Conservation (phyloP, 2,797 vertebrate genomes). For the Pyrrhura leucotis region DNA sequence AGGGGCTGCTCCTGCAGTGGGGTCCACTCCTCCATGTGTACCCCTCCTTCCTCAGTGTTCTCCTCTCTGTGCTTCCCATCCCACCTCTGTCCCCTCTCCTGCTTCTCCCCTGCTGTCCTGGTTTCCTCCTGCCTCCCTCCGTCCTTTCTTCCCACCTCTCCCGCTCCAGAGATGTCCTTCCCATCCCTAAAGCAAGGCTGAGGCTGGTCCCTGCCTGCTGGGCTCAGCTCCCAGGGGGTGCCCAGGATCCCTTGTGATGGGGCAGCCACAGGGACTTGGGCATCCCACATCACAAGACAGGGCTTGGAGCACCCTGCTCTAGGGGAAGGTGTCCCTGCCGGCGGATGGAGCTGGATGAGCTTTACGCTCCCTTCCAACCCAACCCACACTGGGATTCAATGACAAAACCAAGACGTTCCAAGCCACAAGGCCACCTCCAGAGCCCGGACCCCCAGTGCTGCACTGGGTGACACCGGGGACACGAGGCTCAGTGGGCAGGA, state of each 20-base stretch:
- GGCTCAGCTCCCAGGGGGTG: accelerated
- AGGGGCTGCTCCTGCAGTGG: neutral
- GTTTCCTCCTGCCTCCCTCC: neutral
- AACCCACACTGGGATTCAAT: neutral
- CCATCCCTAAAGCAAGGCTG: neutral
- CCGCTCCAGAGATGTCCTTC: neutral
- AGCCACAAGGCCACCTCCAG: neutral
- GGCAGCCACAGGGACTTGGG: neutral
- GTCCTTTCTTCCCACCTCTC: neutral
- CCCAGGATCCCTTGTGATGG: neutral
- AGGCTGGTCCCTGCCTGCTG: neutral
- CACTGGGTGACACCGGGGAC: accelerated
- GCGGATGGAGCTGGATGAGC: neutral
- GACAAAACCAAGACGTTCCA: neutral
- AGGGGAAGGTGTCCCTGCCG: neutral
- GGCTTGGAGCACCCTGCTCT: neutral
- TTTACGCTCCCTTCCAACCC: neutral
- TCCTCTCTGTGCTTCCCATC: neutral
- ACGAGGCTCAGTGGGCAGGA: accelerated
- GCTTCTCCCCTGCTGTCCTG: neutral
- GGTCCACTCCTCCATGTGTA: accelerated
- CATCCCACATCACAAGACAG: accelerated
- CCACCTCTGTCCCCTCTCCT: neutral
- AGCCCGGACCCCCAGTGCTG: neutral
- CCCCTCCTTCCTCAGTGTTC: neutral